Conservation (phyloP, 2,113 vertebrate species). For the Sapayoa aenigma region DNA sequence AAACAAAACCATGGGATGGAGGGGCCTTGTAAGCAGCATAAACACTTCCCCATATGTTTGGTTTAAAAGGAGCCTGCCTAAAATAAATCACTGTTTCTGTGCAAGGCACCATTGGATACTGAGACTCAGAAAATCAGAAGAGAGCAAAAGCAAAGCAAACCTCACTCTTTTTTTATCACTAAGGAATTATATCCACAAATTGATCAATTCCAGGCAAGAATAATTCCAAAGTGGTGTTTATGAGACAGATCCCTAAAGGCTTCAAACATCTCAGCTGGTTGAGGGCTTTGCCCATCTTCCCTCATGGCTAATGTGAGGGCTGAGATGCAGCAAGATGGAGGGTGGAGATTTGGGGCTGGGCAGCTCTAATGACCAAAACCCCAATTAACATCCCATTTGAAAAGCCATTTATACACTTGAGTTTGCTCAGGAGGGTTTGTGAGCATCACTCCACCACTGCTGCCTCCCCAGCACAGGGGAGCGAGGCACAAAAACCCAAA, state of each 20-base stretch:
- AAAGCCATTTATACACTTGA: neutral
- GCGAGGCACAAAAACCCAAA: neutral
- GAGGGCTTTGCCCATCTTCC: neutral
- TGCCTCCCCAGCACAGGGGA: accelerated
- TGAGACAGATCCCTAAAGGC: neutral
- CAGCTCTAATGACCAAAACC: neutral
- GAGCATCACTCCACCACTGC: neutral
- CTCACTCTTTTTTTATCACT: neutral
- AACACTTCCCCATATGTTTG: neutral
- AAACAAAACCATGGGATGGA: neutral
- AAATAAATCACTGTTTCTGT: neutral
- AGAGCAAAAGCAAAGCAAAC: neutral
- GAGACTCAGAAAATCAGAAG: neutral
- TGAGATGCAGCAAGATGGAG: accelerated
- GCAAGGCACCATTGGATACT: accelerated
- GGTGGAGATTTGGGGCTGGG: neutral
- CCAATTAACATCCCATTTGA: neutral
- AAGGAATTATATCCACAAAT: neutral
- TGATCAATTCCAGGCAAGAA: neutral
- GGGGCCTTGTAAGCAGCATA: neutral
- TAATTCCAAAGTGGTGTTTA: neutral
- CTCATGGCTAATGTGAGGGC: neutral
- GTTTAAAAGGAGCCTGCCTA: neutral
- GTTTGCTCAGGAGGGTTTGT: neutral
- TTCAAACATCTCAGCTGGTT: neutral